These are phyloP conservation scores for Halictus quadricinctus DNA, from an alignment of 2,888 invertebrate genomes.

Conservation along the genomic window DNA sequence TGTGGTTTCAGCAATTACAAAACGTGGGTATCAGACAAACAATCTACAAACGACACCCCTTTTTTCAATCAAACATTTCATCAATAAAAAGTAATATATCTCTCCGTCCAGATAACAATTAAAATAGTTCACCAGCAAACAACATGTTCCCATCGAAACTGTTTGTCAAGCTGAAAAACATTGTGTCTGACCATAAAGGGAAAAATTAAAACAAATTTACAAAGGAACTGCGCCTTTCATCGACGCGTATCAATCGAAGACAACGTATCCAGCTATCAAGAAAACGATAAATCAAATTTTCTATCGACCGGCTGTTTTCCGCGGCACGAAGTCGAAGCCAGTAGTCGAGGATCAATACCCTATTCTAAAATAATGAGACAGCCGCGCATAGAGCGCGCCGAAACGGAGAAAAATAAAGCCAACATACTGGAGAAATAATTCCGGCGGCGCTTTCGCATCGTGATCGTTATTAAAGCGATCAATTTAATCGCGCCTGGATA, in stretches of 20 bases:
- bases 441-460: neutral
- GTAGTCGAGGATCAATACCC: conserved; percentile 3
- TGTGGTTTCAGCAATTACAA: neutral
- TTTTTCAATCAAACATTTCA: neutral
- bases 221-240: neutral
- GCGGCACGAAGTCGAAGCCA: neutral
- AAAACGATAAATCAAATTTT: neutral
- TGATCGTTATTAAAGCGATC: conserved; percentile 36
- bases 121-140: neutral
- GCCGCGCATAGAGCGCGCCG: neutral
- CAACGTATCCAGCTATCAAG: neutral
- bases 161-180: neutral
- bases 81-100: neutral
- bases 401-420: neutral
- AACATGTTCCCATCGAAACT: neutral
- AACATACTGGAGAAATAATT: neutral
- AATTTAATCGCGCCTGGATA: conserved; percentile 37
- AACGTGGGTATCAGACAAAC: neutral
- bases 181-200: neutral
- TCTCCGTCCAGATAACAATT: neutral
- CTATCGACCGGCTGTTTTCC: neutral
- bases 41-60: neutral
- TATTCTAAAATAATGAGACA: neutral
- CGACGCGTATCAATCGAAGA: neutral
- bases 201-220: neutral